A percentile compares a stretch with the other conserved stretches of the same genome.
Evolutionary conservation across 2,888 invertebrate genomes (phyloP).

Genomic region (Monoplex corrugatus): DNA sequence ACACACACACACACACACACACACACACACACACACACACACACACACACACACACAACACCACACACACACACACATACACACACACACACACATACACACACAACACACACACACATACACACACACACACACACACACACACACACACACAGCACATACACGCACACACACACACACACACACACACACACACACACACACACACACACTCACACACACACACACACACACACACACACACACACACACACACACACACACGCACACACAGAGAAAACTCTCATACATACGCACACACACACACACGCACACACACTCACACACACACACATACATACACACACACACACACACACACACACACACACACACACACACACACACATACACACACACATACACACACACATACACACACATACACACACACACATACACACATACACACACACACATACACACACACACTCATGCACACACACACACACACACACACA

Average conservation of each 20-base stretch:
- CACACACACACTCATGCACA: background rate
- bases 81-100: background rate
- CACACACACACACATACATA: background rate
- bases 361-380: background rate
- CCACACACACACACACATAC: background rate
- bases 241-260: no score
- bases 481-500: background rate
- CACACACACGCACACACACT: no score
- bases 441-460: background rate
- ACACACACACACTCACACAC: background rate
- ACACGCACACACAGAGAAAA: no score
- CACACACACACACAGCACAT: background rate
- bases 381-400: background rate
- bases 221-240: no score
- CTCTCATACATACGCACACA: no score
- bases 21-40: no score
- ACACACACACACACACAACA: no score
- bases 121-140: slow-evolving; percentile 1
- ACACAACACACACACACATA: background rate
- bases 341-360: background rate
- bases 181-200: background rate
- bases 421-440: background rate
- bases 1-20: no score
- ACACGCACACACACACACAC: slow-evolving; percentile 2
- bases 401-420: background rate